Percentiles rank a stretch among this genome's conserved stretches.
Conservation (phyloP, 2,888 invertebrate species). For the Synanthedon vespiformis region DNA sequence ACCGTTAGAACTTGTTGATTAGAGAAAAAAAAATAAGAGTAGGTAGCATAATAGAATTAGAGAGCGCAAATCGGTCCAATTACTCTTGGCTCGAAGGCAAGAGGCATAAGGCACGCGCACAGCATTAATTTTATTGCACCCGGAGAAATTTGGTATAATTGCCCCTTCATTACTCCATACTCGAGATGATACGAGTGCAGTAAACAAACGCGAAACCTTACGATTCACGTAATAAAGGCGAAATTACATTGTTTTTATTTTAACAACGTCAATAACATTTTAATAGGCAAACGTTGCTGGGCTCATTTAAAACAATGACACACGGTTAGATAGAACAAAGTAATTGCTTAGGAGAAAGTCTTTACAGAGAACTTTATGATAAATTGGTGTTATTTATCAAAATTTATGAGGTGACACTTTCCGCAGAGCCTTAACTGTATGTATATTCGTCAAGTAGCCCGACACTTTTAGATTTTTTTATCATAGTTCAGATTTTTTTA, state of each 20-base stretch:
- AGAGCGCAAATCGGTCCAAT: constrained; percentile 49
- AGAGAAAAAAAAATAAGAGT: too few species aligned
- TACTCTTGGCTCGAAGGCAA: constrained; percentile 23
- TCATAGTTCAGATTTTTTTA: too few species aligned
- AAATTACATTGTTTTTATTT: too few species aligned
- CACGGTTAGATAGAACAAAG: constrained; percentile 1
- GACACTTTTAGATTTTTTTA: too few species aligned
- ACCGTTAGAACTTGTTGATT: too few species aligned
- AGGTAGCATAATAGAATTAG: constrained; percentile 19
- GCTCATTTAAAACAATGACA: constrained; percentile 25
- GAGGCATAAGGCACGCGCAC: constrained; percentile 31
- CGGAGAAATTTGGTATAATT: constrained; percentile 52
- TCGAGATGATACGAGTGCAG: constrained; percentile 1
- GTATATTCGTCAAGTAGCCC: too few species aligned
- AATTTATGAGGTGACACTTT: constrained; percentile 7
- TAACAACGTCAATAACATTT: too few species aligned
- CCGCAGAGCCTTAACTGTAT: constrained; percentile 3
- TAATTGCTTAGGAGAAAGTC: too few species aligned
- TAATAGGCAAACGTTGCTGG: constrained; percentile 4
- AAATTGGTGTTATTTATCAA: too few species aligned
- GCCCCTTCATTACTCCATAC: constrained; percentile 26
- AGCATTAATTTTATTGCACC: constrained; percentile 47
- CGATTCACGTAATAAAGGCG: neutral
- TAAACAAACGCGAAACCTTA: too few species aligned
- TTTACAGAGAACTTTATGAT: too few species aligned